Base-by-base conservation (phyloP, 2,797 vertebrate genomes). In the Oreochromis mossambicus region DNA sequence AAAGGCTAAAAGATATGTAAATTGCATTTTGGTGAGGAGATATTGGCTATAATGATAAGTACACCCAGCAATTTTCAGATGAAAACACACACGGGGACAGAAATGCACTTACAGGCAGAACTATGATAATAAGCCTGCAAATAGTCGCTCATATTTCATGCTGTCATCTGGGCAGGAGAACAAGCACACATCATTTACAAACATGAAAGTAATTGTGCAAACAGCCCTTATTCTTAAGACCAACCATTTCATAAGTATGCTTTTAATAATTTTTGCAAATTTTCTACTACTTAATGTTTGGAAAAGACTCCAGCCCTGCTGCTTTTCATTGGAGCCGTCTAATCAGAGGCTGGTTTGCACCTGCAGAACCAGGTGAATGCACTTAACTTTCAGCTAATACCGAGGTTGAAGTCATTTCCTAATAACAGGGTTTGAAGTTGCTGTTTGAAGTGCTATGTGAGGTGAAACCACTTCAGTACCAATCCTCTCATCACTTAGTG, bases 351-450 rank as follows among this genome's bases (percentile, higher is more conserved):
- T 34, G 13, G 34, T 81, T 77, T 80, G 81, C 90, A 91, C 85
- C 88, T 92, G 90, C 83, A 80, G 24, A 68, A 14, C 88, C 92
- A 88, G 88, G 88, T 93, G 92, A 93, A 82, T 29, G 78, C 41
- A 51, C 79, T 92, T 90, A 89, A 36, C 51, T 76, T 5, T 17
- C 56, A 1, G 66, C 70, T 50, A 50, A 75, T 19, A 85, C 50
- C 5, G 58, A 88, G 89, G 89, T 89, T 90, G 81, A 86, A 77
- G 88, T 88, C 83, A 83, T 89, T 92, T 92, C 87, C 90, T 86
- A 75, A 75, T 50, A 75, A 50, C 46, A 3, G 68, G 68, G 61
- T 88, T 91, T 85, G 84, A 84, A 87, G 90, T 88, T 86, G 46
- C 26, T 73, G 1, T 75, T 75, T 75, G 46, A 75, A 75, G 70